Evolutionary conservation across 1,140 invertebrate genomes (phyloP), one percentile per base, ranked within the genome.

Genomic region (Cephus cinctus): DNA sequence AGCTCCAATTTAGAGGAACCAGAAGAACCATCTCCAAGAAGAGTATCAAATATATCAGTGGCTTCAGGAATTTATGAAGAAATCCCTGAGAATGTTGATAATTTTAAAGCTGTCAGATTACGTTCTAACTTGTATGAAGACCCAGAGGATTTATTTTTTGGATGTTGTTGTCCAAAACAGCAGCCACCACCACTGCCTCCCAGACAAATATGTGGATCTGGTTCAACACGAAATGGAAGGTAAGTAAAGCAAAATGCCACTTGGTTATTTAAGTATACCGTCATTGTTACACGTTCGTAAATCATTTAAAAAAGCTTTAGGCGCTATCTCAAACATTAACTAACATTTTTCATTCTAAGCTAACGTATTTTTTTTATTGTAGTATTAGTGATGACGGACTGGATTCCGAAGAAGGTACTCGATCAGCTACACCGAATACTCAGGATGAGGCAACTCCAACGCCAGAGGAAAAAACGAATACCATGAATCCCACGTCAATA

Each of bases 21-120:
- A 5, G 52, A 56, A 11, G 49, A 52, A 39, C 51, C 54, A 0
- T 67, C 70, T 1, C 58, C 69, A 3, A 66, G 73, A 27, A 59
- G 75, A 4, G 59, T 75, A 47, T 81, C 79, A 0, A 72, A 72
- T 6, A 65, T 77, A 15, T 81, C 80, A 0, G 51, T 78, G 12
- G 68, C 76, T 14, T 81, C 80, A 0, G 80, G 79, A 3, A 77
- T 81, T 50, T 81, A 81, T 47, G 77, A 80, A 50, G 79, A 80
- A 57, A 79, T 80, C 25, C 36, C 65, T n/a, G 68, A 77, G 8
- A 51, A 69, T 2, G 57, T 63, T 15, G 43, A 50, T 30, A 50
- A 45, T 1, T n/a, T 21, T 21, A 50, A 52, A 27, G 43, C 34
- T 14, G 43, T 53, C 6, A 50, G 49, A 1, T 39, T 61, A 21